These are phyloP conservation scores for Trichogramma dendrolimi DNA, from an alignment of 2,888 invertebrate species.

Conservation along the genomic window DNA sequence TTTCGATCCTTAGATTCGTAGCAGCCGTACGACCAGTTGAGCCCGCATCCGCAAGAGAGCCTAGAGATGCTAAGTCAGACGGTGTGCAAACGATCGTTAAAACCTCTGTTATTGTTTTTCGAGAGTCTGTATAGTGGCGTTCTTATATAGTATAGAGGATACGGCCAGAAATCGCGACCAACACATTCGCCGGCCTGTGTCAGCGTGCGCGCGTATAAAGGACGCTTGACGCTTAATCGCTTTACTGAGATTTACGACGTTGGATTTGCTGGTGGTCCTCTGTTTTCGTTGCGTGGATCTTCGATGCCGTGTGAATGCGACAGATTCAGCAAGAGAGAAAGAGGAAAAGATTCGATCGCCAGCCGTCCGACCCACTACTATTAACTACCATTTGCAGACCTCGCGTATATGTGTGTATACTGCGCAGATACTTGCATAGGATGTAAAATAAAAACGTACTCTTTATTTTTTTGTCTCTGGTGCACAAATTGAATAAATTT, in stretches of 20 bases:
- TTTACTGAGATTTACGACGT: slow-evolving; percentile 46
- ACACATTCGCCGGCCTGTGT: too few relatives aligned
- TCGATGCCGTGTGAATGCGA: slow-evolving; percentile 1
- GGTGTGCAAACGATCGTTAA: slow-evolving; percentile 44
- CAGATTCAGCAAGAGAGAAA: not conserved
- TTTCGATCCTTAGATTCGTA: too few relatives aligned
- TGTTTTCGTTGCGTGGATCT: slow-evolving; percentile 14
- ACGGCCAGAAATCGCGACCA: too few relatives aligned
- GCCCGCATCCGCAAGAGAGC: not conserved
- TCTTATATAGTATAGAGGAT: not conserved
- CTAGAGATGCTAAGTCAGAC: slow-evolving; percentile 30
- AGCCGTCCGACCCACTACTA: slow-evolving; percentile 37
- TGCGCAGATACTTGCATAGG: slow-evolving; percentile 9
- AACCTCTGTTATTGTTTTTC: slow-evolving; percentile 47
- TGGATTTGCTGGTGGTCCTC: slow-evolving; percentile 27
- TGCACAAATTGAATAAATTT: too few relatives aligned
- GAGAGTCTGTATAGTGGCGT: slow-evolving; percentile 23
- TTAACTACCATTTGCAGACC: slow-evolving; percentile 33
- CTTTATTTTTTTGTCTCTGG: too few relatives aligned
- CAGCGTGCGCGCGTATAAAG: not conserved
- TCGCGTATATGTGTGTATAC: slow-evolving; percentile 21
- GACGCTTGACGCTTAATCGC: slow-evolving; percentile 48
- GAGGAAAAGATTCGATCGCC: slow-evolving; percentile 13
- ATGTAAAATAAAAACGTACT: too few relatives aligned
- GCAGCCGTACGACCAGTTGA: not conserved